Percentiles rank a stretch among this genome's conserved stretches.
Evolutionary conservation across 2,797 vertebrate species (phyloP).

Genomic region (Acanthurus leucopareius): DNA sequence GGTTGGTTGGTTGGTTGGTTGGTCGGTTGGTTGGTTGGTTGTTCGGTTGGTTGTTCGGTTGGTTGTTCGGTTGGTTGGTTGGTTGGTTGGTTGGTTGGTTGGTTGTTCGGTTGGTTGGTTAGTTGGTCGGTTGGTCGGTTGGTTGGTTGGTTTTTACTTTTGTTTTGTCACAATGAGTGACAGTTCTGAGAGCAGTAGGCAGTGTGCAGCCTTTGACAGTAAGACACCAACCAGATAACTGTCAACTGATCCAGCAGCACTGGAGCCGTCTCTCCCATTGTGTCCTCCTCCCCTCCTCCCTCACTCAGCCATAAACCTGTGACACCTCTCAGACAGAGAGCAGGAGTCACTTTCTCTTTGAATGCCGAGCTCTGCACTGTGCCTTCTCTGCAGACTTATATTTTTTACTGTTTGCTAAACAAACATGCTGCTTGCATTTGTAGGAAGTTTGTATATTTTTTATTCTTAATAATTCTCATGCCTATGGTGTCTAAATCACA

Average conservation of each 20-base stretch:
- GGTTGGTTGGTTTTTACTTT: not conserved
- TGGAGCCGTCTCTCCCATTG: constrained; percentile 51
- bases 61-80: too few species aligned
- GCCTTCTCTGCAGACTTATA: not conserved
- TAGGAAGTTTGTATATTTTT: not conserved
- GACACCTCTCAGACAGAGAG: constrained; percentile 61
- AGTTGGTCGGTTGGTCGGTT: too few species aligned
- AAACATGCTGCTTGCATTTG: constrained; percentile 2
- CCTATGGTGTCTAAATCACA: not conserved
- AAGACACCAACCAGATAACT: constrained; percentile 46
- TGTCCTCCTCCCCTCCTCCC: constrained; percentile 18
- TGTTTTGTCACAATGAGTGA: constrained; percentile 1
- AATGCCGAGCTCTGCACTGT: not conserved
- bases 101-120: too few species aligned
- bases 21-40: too few species aligned
- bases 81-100: too few species aligned
- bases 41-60: too few species aligned
- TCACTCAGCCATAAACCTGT: constrained; percentile 56
- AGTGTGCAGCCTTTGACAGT: not conserved
- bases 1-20: too few species aligned
- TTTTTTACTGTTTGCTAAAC: constrained; percentile 9
- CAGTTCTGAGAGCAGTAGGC: constrained; percentile 31
- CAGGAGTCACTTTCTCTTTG: constrained; percentile 59
- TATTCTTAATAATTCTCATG: not conserved
- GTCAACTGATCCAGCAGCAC: constrained; percentile 54